Conservation (phyloP, 2,888 invertebrate species). For the Quadriops clusia region DNA sequence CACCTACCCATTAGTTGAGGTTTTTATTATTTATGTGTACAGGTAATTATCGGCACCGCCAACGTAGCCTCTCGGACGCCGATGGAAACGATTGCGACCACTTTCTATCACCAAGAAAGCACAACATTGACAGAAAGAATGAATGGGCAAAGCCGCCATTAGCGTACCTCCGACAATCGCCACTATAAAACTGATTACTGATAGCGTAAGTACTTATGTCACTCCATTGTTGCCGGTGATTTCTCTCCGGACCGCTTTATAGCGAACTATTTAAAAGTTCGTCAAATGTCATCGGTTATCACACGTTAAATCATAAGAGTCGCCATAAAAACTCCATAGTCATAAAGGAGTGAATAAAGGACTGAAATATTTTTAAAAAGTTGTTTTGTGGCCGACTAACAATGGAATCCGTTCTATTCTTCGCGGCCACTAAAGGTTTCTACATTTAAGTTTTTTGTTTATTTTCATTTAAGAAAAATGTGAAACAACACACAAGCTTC, state of each 20-base stretch:
- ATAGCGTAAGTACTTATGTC: constrained; percentile 15
- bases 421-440: neutral
- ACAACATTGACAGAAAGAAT: constrained; percentile 17
- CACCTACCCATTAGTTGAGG: constrained; percentile 3
- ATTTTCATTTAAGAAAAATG: no score
- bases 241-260: constrained; percentile 15
- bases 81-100: constrained; percentile 10
- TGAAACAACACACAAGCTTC: no score
- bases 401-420: no score
- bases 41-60: constrained; percentile 16
- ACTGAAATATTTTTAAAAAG: no score
- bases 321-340: no score
- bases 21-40: constrained; percentile 6
- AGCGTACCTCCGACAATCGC: constrained; percentile 18
- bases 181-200: constrained; percentile 16
- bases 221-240: constrained; percentile 16
- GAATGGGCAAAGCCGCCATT: constrained; percentile 19
- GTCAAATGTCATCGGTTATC: constrained; percentile 14
- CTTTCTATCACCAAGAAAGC: constrained; percentile 17
- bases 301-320: no score
- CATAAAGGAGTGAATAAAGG: no score
- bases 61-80: no score
- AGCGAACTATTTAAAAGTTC: constrained; percentile 16
- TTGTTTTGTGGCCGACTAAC: no score
- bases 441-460: no score